Evolutionary conservation across 92 coral and sea anemone genomes (phyloP), one percentile per base, ranked within the genome.

Genomic region (Epizoanthus illoricatus): DNA sequence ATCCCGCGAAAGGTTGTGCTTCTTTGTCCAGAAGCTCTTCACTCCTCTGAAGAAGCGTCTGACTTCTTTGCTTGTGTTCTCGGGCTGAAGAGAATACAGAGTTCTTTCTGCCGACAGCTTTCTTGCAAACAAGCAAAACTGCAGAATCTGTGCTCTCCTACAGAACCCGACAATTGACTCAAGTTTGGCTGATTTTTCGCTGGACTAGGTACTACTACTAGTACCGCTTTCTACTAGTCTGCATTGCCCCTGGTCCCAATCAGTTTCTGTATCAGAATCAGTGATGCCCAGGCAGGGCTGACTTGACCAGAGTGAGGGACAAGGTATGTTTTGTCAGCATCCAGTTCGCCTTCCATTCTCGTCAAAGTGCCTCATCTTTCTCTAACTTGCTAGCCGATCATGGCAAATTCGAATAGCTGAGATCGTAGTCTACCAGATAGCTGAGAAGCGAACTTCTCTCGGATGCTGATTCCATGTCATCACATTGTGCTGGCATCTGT

Each of bases 341-440:
- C 65, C 65, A 60, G 17, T 60, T 60, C 65, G 65, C 65, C 65
- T 60, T 60, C 65, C 0, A 60, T 60, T 60, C 65, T 60, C 65
- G 1, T 28, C 0, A 28, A 28, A 28, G 33, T 1, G 65, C 65
- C 65, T 0, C 17, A 19, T 60, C 65, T 60, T 1, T 19, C 65
- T 60, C 65, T 60, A 19, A 60, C 33, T 28, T 28, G 33, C 33
- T 28, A 28, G 33, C 33, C 33, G 33, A 28, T 28, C 33, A 28
- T 28, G 65, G 65, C 65, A 1, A 60, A 60, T 19, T 60, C 0
- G 65, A 60, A 60, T 60, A 0, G 1, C 65, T 60, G 65, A 60
- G 20, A 60, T 60, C 65, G 1, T 60, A 60, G 17, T 60, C 65
- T 19, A 60, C 65, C 17, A 60, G 65, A 60, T 1, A 60, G 65